Base-by-base conservation (phyloP, 2,797 vertebrate genomes). In the Gobio occitaniae region DNA sequence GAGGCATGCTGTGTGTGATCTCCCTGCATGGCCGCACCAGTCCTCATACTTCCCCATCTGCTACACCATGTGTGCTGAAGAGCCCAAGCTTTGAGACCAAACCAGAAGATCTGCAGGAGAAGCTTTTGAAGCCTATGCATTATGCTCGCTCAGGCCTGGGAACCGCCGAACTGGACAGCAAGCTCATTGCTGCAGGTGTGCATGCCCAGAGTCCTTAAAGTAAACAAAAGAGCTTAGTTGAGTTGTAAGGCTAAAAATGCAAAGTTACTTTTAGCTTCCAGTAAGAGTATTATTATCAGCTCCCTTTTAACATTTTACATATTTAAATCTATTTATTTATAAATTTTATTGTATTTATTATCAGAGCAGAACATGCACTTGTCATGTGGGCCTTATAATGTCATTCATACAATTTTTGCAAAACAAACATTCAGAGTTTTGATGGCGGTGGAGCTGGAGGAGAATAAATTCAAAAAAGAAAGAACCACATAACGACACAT, bases 71-170 rank as follows among this genome's bases (percentile, higher is more conserved):
- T 86, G 92, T 98, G 91, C 94, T 95, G 78, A 99, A 98, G 95
- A 99, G 97, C 90, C 95, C 97, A 89, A 99, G 97, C 92, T 97
- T 99, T 25, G 98, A 99, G 94, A 94, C 96, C 82, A 96, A 96
- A 0, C 94, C 94, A 6, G 92, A 97, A 54, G 88, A 95, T 15
- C 89, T 97, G 0, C 89, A 96, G 0, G 97, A 99, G 91, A 97
- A 96, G n/a, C 95, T 96, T 54, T 96, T 99, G 90, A 96, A 96
- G 0, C 97, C 98, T 32, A 99, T 99, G 98, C 97, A 97, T 88
- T 99, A 99, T 0, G 97, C 97, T 38, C 97, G 98, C 74, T 99
- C 97, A 0, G 98, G 98, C 8, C 93, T 99, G 90, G 98, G 98
- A 88, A 97, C 97, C 0, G 97, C 96, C 0, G 95, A 96, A 54